Base-by-base conservation (phyloP, 2,888 invertebrate genomes). In the Cactoblastis cactorum region DNA sequence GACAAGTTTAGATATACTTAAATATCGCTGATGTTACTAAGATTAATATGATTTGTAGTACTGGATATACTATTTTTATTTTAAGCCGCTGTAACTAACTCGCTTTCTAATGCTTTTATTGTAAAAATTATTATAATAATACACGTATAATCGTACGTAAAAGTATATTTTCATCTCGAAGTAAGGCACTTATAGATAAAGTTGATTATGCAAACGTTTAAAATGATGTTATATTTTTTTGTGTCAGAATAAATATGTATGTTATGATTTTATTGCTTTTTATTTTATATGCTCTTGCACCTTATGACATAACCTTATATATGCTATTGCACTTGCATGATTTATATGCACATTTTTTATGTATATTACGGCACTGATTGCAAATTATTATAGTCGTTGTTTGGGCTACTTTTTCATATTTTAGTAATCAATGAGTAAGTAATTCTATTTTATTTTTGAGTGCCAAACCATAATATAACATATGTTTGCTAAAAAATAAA, bases 41-140 rank as follows among this genome's bases (percentile, higher is more conserved):
- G 19, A 22, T 3, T 37, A 22, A 48, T 14, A 59, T 38, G 54
- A 59, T 55, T 53, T 52, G 62, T 67, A 67, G 68, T 68, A 68
- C 70, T 66, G 65, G 61, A 71, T 61, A 64, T 59, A 55, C n/a
- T 57, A 38, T 39, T 35, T 50, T 34, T 57, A 56, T 60, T 50
- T 59, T 45, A 56, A 57, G 67, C 69, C 61, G 73, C 72, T 51
- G 67, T 63, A 71, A 63, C 56, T 59, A 62, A 58, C 67, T 65
- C 70, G 82, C 82, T 84, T 82, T 55, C 61, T 77, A 80, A 83
- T 74, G 82, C 83, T 80, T 73, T 63, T 68, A 61, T 61, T 56
- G 51, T 51, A 37, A 48, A 50, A 39, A 46, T 39, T 46, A 34
- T 3, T 47, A 35, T 35, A 35, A 18, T 18, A 32, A 35, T 45